Conservation (phyloP, 2,888 invertebrate genomes). For the Drosophila trichaetosa region DNA sequence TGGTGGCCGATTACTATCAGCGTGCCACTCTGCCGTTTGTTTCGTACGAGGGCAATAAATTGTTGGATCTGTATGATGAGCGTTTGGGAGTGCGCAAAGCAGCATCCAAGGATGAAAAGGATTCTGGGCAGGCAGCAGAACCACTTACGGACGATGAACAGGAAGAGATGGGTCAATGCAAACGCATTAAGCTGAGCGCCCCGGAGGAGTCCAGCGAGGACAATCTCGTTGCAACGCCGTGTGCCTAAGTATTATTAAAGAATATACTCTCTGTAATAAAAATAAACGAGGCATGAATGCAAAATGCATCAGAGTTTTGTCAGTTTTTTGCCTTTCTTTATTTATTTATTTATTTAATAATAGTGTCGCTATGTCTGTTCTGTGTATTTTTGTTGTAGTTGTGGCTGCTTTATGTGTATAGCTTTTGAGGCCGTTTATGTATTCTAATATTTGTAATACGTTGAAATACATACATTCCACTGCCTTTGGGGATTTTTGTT, state of each 20-base stretch:
- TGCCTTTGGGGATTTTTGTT: conserved; percentile 48
- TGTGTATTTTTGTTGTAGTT: conserved; percentile 60
- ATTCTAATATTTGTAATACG: conserved; percentile 79
- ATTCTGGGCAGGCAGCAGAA: conserved; percentile 19
- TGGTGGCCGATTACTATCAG: conserved; percentile 93
- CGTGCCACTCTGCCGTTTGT: conserved; percentile 92
- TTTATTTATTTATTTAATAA: conserved; percentile 70
- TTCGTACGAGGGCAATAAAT: conserved; percentile 90
- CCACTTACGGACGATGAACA: conserved; percentile 54
- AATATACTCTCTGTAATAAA: conserved; percentile 16
- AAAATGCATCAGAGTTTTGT: conserved; percentile 29
- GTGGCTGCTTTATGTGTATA: conserved; percentile 45
- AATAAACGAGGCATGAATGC: conserved; percentile 25
- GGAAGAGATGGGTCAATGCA: conserved; percentile 46
- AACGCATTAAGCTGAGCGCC: conserved; percentile 58
- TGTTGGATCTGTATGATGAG: conserved; percentile 88
- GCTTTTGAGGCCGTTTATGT: conserved; percentile 51
- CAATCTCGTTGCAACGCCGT: conserved; percentile 43
- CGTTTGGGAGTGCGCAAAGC: conserved; percentile 44
- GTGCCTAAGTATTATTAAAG: conserved; percentile 40
- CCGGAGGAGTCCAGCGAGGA: conserved; percentile 41
- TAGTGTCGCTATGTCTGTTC: conserved; percentile 74
- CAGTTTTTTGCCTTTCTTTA: conserved; percentile 65
- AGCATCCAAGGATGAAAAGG: background rate
- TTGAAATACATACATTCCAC: conserved; percentile 71